Evolutionary conservation across 2,888 invertebrate genomes (phyloP), one percentile per base, ranked within the genome.

Genomic region (Drosophila macrospina): DNA sequence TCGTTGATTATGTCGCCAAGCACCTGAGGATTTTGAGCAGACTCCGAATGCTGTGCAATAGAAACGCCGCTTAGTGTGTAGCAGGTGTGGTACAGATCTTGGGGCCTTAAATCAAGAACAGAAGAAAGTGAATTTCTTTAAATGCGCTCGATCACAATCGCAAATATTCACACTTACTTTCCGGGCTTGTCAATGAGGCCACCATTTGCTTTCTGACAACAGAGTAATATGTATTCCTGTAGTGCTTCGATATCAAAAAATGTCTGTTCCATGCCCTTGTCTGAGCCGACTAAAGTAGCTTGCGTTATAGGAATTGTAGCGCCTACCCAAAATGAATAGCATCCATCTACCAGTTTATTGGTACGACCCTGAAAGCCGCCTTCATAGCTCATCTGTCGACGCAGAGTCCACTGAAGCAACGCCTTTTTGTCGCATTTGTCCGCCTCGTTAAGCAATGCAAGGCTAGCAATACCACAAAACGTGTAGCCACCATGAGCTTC

Each of bases 401-500:
- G 96, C 0, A 96, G 95, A 69, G 96, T 94, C 99, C 99, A 99
- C 82, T 97, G 94, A 90, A 97, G 91, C 60, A 99, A 93, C 5
- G 95, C 94, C 89, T 90, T 77, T n/a, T 77, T 87, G 74, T 91
- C 80, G 72, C 91, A 91, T 70, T 91, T 91, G 15, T 86, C 74
- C 0, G 89, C 91, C 48, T 91, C 89, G 66, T 91, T 86, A 0
- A 99, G 93, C 66, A 99, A 93, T 3, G 96, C 95, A 44, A 99
- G 93, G 0, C 97, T 95, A 55, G 99, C 98, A 70, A 99, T 94
- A 0, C 97, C 99, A 94, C 99, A 99, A 92, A 98, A 99, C 0
- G 99, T 96, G 92, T 99, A 99, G n/a, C 99, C 99, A 2, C 99
- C 99, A 93, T 99, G 99, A 5, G 99, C 99, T 92, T 99, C 99